phyloP scores from a whole-genome alignment of 2,113 vertebrate species.

The Tragelaphus scriptus region DNA sequence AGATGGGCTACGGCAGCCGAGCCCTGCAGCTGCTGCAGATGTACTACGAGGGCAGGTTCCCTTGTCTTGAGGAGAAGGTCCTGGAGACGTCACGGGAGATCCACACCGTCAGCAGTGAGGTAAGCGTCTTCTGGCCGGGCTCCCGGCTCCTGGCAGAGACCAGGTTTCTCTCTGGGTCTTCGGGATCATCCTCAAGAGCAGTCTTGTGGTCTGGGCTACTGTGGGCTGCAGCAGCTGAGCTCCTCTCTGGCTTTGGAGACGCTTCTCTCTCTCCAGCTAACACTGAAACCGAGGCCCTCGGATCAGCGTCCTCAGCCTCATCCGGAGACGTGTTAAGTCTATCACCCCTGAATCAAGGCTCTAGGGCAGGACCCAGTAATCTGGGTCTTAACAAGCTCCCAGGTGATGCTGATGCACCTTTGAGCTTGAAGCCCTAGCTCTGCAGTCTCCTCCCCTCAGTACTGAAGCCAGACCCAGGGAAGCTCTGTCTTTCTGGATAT shows the following conservation, averaged over 20 bases:
- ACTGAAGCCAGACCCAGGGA: neutral
- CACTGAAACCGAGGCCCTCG: neutral
- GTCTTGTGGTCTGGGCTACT: neutral
- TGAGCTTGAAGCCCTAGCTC: fast-evolving
- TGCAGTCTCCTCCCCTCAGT: fast-evolving
- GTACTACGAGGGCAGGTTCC: slow-evolving; percentile 96
- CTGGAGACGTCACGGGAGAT: slow-evolving; percentile 81
- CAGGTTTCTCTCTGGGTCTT: neutral
- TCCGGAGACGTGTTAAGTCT: neutral
- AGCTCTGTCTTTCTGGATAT: neutral
- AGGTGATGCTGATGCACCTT: fast-evolving
- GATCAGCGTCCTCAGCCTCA: neutral
- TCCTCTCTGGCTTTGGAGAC: neutral
- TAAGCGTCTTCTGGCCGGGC: slow-evolving; percentile 54
- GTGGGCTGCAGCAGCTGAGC: neutral
- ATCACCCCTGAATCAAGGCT: neutral
- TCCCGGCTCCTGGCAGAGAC: neutral
- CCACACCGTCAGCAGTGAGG: slow-evolving; percentile 92
- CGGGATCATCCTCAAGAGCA: neutral
- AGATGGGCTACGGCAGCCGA: slow-evolving; percentile 98
- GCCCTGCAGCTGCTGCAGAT: slow-evolving; percentile 91
- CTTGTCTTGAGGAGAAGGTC: slow-evolving; percentile 88
- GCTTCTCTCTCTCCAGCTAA: neutral
- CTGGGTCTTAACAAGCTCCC: neutral
- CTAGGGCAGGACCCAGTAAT: fast-evolving